phyloP scores from a whole-genome alignment of 2,113 vertebrate genomes.

The Chloroceryle aenea region DNA sequence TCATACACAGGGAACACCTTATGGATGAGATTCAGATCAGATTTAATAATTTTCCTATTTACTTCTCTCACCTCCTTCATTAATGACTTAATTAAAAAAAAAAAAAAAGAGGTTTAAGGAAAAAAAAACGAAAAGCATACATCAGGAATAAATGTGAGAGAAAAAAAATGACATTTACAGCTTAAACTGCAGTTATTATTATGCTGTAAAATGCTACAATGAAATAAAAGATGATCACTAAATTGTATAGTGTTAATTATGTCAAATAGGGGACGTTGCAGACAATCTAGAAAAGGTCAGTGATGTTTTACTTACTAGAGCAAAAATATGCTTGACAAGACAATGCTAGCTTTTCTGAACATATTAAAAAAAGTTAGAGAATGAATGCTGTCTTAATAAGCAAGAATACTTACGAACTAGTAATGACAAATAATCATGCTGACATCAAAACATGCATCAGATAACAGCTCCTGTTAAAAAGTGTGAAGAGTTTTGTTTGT shows the following conservation, averaged over 20 bases:
- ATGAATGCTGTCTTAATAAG: slow-evolving; percentile 31
- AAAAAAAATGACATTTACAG: not conserved
- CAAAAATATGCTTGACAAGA: not conserved
- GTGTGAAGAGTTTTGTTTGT: slow-evolving; percentile 43
- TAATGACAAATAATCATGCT: slow-evolving; percentile 30
- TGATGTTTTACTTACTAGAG: not conserved
- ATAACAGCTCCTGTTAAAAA: slow-evolving; percentile 12
- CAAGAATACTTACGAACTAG: not conserved
- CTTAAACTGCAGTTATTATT: not conserved
- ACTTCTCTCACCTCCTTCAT: not conserved
- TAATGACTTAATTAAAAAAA: not conserved
- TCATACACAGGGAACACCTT: accelerated
- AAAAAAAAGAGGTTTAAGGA: not conserved
- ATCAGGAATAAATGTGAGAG: not conserved
- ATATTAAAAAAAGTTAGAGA: not conserved
- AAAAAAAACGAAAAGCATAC: accelerated
- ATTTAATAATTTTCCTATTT: not conserved
- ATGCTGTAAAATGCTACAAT: not conserved
- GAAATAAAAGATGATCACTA: not conserved
- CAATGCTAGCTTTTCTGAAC: not conserved
- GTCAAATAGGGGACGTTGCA: not conserved
- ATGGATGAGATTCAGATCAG: not conserved
- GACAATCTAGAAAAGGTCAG: not conserved
- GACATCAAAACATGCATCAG: slow-evolving; percentile 50
- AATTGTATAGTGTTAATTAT: not conserved